These are phyloP conservation scores for Himalopsyche tibetana DNA, from an alignment of 2,888 invertebrate genomes.

Conservation along the genomic window DNA sequence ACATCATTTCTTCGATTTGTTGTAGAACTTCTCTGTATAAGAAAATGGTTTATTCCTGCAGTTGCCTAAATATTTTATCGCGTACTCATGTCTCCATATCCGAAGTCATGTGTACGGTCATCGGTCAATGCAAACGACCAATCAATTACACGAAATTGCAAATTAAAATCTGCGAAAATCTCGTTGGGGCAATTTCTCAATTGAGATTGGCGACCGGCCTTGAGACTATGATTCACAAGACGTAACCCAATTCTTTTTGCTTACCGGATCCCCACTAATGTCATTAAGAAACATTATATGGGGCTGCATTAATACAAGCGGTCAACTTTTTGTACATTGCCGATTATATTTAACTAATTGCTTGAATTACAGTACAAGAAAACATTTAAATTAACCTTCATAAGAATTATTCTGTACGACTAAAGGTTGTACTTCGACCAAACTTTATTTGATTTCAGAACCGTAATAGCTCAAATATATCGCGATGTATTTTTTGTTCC, in stretches of 20 bases:
- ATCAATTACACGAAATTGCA: slow-evolving; percentile 42
- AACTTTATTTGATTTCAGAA: too few relatives aligned
- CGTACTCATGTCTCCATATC: neutral
- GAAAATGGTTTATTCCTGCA: too few relatives aligned
- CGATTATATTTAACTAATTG: neutral
- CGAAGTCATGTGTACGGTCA: neutral
- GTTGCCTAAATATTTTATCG: neutral
- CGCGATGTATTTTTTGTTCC: too few relatives aligned
- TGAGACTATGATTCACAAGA: slow-evolving; percentile 25
- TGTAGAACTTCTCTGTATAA: too few relatives aligned
- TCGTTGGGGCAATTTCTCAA: slow-evolving; percentile 38
- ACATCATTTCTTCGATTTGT: too few relatives aligned
- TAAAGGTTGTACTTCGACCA: too few relatives aligned
- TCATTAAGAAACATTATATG: slow-evolving; percentile 7
- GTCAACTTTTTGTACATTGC: neutral
- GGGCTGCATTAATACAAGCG: neutral
- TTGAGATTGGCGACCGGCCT: slow-evolving; percentile 39
- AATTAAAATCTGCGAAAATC: slow-evolving; percentile 39
- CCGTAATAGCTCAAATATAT: too few relatives aligned
- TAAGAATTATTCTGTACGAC: too few relatives aligned
- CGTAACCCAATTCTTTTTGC: slow-evolving; percentile 18
- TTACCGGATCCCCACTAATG: slow-evolving; percentile 21
- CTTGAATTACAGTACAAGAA: neutral
- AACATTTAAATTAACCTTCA: neutral
- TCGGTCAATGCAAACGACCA: slow-evolving; percentile 36